Evolutionary conservation across 1,140 invertebrate species (phyloP), one percentile per base, ranked within the genome.

Genomic region (Diabrotica undecimpunctata): DNA sequence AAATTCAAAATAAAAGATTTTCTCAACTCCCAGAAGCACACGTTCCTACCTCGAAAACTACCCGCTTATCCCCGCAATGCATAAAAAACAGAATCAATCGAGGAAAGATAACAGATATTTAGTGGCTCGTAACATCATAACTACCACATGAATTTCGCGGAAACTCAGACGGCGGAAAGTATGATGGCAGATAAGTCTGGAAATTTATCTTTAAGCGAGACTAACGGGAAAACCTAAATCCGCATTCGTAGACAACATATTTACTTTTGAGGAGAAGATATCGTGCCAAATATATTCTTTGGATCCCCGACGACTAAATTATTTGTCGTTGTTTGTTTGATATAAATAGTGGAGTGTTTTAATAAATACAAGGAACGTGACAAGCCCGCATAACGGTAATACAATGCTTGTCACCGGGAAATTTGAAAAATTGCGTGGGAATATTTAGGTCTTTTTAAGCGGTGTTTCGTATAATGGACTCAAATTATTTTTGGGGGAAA

Each of bases 221-320:
- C 41, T 46, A 46, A 46, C 41, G 41, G 41, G 8, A 10, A 46
- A 46, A 46, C 41, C 41, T 46, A 46, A 46, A 46, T 46, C 41
- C 41, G 41, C 41, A 46, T 46, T 46, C n/a, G 41, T 46, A 46
- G 41, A 46, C 41, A 46, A 46, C 5, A n/a, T 46, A 46, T 46
- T 46, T 46, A 46, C 41, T 46, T 46, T 46, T 10, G 41, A 46
- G 41, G 6, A 46, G 41, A 6, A 46, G 41, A 46, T 46, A 6
- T 46, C n/a, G 41, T 46, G 41, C 41, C 41, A 46, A 46, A 46
- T 46, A n/a, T 46, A 10, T 46, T 46, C 41, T 46, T 46, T 46
- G 41, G n/a, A 46, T 46, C n/a, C n/a, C 41, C 41, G 41, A 46
- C 41, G 41, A 46, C 41, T 46, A 46, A 46, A 46, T 46, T 46